Evolutionary conservation across 35 echinoderm and acorn worm species (phyloP).

Genomic region (Lytechinus variegatus): DNA sequence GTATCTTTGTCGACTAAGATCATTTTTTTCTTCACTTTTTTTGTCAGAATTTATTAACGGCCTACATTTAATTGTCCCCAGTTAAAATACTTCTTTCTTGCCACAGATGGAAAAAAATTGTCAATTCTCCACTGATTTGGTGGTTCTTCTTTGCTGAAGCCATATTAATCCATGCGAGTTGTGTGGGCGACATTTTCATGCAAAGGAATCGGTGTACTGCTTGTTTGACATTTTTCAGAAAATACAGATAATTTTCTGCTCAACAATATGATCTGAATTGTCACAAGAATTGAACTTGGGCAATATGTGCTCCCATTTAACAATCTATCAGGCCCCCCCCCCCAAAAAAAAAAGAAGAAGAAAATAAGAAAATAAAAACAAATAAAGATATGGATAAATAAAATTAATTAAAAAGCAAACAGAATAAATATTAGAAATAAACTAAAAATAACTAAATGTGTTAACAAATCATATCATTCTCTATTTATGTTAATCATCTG

Average conservation of each 20-base stretch:
- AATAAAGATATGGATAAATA: too few relatives aligned
- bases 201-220: background rate
- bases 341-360: too few relatives aligned
- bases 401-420: too few relatives aligned
- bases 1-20: background rate
- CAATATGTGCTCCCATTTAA: background rate
- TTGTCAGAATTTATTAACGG: constrained; percentile 22
- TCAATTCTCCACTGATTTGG: constrained; percentile 17
- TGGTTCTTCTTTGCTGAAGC: constrained; percentile 10
- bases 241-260: background rate
- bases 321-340: background rate
- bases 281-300: background rate
- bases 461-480: too few relatives aligned
- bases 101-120: background rate
- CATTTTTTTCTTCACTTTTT: too few relatives aligned
- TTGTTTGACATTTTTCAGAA: background rate
- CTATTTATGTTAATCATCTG: too few relatives aligned
- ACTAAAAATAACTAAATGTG: too few relatives aligned
- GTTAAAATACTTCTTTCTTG: background rate
- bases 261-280: background rate
- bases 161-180: constrained; percentile 19
- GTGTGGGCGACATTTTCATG: background rate
- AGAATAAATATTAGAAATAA: too few relatives aligned
- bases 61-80: constrained; percentile 8
- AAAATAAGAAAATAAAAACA: too few relatives aligned